These are phyloP conservation scores for Atethmia centrago DNA, from an alignment of 2,888 invertebrate genomes.

Conservation along the genomic window DNA sequence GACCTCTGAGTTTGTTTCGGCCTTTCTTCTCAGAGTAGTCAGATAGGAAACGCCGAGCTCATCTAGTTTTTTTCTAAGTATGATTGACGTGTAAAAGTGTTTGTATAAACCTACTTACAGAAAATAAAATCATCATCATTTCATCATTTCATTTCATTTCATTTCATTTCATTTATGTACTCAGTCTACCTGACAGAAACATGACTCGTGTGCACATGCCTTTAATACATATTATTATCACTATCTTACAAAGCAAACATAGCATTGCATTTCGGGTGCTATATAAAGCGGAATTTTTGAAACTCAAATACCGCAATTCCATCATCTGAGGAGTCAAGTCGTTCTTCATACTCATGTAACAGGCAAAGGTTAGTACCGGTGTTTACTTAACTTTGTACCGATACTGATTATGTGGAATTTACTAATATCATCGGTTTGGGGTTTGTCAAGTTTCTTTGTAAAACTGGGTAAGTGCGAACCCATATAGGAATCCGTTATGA, in stretches of 20 bases:
- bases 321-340: not conserved
- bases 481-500: not conserved
- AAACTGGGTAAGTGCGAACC: not conserved
- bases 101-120: too few relatives aligned
- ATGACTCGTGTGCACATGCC: conserved; percentile 20
- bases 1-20: too few relatives aligned
- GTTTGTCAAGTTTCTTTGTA: not conserved
- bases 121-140: too few relatives aligned
- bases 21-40: too few relatives aligned
- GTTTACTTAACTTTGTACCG: not conserved
- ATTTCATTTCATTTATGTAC: too few relatives aligned
- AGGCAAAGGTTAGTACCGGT: conserved; percentile 22
- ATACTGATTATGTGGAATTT: not conserved
- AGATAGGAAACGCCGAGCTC: too few relatives aligned
- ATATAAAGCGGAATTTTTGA: conserved; percentile 7
- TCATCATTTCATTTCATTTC: too few relatives aligned
- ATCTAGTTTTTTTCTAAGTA: too few relatives aligned
- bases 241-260: not conserved
- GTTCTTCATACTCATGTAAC: not conserved
- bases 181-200: not conserved
- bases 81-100: too few relatives aligned
- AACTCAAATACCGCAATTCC: not conserved
- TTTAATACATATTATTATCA: not conserved
- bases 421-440: not conserved
- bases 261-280: not conserved